These are phyloP conservation scores for Pristionchus mayeri DNA, from an alignment of 2,888 invertebrate species.

Conservation along the genomic window DNA sequence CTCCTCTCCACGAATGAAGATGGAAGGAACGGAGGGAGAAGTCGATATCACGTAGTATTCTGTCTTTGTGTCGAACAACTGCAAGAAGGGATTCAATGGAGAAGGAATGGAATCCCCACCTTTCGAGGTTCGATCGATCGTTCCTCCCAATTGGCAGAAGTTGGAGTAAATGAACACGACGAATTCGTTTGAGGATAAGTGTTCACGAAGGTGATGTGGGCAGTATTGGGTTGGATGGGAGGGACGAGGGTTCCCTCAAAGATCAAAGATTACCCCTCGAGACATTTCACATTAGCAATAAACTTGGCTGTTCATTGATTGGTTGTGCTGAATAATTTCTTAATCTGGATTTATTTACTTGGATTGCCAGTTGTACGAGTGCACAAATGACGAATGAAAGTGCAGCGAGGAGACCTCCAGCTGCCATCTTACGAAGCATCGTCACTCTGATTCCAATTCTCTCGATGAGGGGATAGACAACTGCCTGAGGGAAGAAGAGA, in stretches of 20 bases:
- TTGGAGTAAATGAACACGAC: slow-evolving; percentile 1
- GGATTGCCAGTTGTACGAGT: slow-evolving; percentile 64
- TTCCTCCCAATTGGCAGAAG: not conserved
- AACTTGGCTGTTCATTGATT: not conserved
- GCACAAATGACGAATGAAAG: slow-evolving; percentile 83
- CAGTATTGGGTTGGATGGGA: not conserved
- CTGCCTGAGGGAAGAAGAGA: not conserved
- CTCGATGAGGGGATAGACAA: slow-evolving; percentile 62
- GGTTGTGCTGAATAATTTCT: not conserved
- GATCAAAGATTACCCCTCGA: not conserved
- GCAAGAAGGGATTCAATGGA: not conserved
- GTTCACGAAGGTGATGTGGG: slow-evolving; percentile 42
- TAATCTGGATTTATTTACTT: slow-evolving; percentile 51
- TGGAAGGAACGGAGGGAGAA: slow-evolving; percentile 15
- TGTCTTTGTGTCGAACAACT: slow-evolving; percentile 25
- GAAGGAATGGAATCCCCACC: not conserved
- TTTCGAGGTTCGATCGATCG: not conserved
- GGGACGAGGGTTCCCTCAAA: slow-evolving; percentile 42
- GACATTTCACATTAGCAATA: no score
- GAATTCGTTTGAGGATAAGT: not conserved
- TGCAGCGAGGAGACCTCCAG: slow-evolving; percentile 89
- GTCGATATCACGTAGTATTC: not conserved
- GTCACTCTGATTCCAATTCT: slow-evolving; percentile 58
- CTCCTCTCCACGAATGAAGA: slow-evolving; percentile 4
- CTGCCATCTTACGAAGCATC: slow-evolving; percentile 85